Evolutionary conservation across 2,888 invertebrate genomes (phyloP).

Genomic region (Cyaniris semiargus): DNA sequence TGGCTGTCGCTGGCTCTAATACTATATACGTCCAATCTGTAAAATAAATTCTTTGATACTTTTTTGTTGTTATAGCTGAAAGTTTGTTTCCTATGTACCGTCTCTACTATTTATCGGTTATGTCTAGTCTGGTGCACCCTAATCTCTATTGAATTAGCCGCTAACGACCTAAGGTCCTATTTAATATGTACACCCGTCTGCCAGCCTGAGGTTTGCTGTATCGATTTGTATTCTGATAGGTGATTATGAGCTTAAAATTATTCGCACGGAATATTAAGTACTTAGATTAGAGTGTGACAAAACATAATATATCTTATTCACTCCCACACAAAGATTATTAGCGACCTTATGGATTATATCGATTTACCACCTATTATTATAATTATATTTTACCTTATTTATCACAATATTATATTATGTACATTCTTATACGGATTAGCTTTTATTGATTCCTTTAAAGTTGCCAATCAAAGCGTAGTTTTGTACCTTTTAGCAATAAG

Average conservation of each 20-base stretch:
- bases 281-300: slow-evolving; percentile 8
- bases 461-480: no score
- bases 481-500: no score
- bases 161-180: slow-evolving; percentile 4
- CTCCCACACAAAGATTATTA: background rate
- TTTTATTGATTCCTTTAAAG: no score
- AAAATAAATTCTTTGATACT: no score
- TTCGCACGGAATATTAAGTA: slow-evolving; percentile 24
- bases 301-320: slow-evolving; percentile 14
- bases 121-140: slow-evolving; percentile 11
- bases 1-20: no score
- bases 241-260: slow-evolving; percentile 23
- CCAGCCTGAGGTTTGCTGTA: slow-evolving; percentile 6
- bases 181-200: background rate
- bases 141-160: slow-evolving; percentile 4
- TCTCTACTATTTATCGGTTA: background rate
- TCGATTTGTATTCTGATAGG: slow-evolving; percentile 24
- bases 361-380: background rate
- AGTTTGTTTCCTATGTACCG: background rate
- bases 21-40: no score
- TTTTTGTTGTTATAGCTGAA: background rate
- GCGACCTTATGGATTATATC: background rate
- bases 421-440: no score
- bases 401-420: no score
- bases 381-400: background rate